Evolutionary conservation across 1,140 invertebrate genomes (phyloP).

Genomic region (Papilio polyxenes): DNA sequence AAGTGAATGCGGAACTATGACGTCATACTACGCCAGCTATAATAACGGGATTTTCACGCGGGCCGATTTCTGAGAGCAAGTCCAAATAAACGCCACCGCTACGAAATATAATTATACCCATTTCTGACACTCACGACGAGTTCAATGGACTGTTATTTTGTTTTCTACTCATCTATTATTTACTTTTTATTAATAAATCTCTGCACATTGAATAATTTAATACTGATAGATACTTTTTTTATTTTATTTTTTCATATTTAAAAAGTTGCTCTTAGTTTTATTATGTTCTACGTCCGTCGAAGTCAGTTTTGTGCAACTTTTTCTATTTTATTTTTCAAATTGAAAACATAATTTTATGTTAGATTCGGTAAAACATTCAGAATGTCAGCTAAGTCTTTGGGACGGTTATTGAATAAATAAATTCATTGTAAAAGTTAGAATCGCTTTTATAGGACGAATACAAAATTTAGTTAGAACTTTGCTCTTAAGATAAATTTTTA

Average conservation of each 20-base stretch:
- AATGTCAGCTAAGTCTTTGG: too few species aligned
- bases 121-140: slow-evolving; percentile 45
- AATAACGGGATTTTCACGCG: slow-evolving; percentile 50
- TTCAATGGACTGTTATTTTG: slow-evolving; percentile 10
- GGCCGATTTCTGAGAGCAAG: slow-evolving; percentile 55
- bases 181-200: slow-evolving; percentile 13
- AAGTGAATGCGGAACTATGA: slow-evolving; percentile 26
- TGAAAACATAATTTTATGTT: too few species aligned
- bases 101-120: slow-evolving; percentile 41
- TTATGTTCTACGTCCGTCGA: not conserved
- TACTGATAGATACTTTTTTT: not conserved
- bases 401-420: too few species aligned
- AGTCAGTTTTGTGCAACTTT: not conserved
- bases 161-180: slow-evolving; percentile 10
- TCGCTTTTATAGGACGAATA: too few species aligned
- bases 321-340: not conserved
- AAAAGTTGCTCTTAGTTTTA: not conserved
- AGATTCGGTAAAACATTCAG: too few species aligned
- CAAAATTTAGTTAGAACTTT: not conserved
- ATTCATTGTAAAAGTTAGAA: too few species aligned
- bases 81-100: slow-evolving; percentile 46
- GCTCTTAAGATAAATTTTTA: not conserved
- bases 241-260: not conserved
- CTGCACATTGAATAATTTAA: not conserved
- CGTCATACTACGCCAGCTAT: slow-evolving; percentile 39